Percentiles rank a stretch among this genome's conserved stretches.
These are phyloP conservation scores for Scotopteryx bipunctaria DNA, from an alignment of 2,888 invertebrate species.

Conservation along the genomic window DNA sequence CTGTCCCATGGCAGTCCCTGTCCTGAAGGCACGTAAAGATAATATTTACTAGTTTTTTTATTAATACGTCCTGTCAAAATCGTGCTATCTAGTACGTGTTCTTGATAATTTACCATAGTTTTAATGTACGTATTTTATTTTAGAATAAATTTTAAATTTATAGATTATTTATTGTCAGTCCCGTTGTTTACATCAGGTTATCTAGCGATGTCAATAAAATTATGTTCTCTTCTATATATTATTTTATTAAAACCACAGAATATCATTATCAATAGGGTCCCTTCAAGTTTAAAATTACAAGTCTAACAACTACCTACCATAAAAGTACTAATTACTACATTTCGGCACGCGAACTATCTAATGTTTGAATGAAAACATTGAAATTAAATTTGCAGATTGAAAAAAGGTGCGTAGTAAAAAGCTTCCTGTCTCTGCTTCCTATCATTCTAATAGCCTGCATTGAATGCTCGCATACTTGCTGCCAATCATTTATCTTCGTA, in stretches of 20 bases:
- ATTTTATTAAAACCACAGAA: constrained; percentile 40
- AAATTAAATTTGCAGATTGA: constrained; percentile 43
- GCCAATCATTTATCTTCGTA: constrained; percentile 19
- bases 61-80: constrained; percentile 37
- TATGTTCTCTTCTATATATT: constrained; percentile 30
- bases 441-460: constrained; percentile 37
- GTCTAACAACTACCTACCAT: constrained; percentile 36
- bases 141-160: constrained; percentile 43
- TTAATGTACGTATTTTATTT: constrained; percentile 49
- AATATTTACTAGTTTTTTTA: constrained; percentile 12
- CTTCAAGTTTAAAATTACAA: constrained; percentile 52
- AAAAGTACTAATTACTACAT: constrained; percentile 25
- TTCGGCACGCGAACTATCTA: constrained; percentile 33
- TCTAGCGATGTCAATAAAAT: constrained; percentile 45
- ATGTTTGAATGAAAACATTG: constrained; percentile 20
- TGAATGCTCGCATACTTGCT: constrained; percentile 34
- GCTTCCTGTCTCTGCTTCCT: constrained; percentile 42
- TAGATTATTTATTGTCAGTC: constrained; percentile 42
- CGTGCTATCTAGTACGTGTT: constrained; percentile 20
- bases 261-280: constrained; percentile 55
- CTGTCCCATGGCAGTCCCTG: constrained; percentile 84
- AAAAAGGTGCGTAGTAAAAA: constrained; percentile 55
- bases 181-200: constrained; percentile 43
- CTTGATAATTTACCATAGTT: constrained; percentile 31
- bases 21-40: constrained; percentile 45